Evolutionary conservation across 2,113 vertebrate species (phyloP), one percentile per base, ranked within the genome.

Genomic region (Rynchops niger): DNA sequence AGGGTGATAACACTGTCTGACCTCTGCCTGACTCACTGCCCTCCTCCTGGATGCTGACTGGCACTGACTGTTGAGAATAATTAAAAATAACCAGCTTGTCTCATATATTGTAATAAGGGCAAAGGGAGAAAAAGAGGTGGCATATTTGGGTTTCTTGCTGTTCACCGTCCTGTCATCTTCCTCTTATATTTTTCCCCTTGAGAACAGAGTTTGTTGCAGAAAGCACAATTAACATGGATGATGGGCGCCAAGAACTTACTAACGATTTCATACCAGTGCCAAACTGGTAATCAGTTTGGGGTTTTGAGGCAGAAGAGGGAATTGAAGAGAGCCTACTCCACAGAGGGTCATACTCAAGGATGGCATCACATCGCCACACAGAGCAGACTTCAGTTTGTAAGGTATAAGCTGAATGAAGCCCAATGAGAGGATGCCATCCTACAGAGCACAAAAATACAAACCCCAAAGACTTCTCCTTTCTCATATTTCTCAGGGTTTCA

Each of bases 1-100:
- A 98, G 97, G 97, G 94, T 98, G 98, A 98, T 97, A 97, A 86
- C 73, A 65, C 95, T 96, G 98, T 99, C 98, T 99, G 99, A 99
- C 99, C 98, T 97, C 95, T 36, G 88, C 96, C 94, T 97, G 98
- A 99, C 98, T 98, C 96, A 62, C 9, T 94, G 96, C 78, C 76
- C 97, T 97, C 96, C 95, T 97, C 86, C 77, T 97, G 97, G 89
- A 97, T 98, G 97, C 97, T 98, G 98, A 98, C 97, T 96, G 91
- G 87, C 66, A 86, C 55, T 91, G 94, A 76, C 88, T 96, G 96
- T 61, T 83, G 93, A 97, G 92, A 95, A 74, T 50, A 80, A 95
- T 73, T 90, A 93, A 97, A 97, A 98, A 94, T 95, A 95, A 95
- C 90, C 56, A 86, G 96, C 83, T 91, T 94, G 80, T 72, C 53